These are phyloP conservation scores for Heterotilapia buettikoferi DNA, from an alignment of 2,113 vertebrate species.

Conservation along the genomic window DNA sequence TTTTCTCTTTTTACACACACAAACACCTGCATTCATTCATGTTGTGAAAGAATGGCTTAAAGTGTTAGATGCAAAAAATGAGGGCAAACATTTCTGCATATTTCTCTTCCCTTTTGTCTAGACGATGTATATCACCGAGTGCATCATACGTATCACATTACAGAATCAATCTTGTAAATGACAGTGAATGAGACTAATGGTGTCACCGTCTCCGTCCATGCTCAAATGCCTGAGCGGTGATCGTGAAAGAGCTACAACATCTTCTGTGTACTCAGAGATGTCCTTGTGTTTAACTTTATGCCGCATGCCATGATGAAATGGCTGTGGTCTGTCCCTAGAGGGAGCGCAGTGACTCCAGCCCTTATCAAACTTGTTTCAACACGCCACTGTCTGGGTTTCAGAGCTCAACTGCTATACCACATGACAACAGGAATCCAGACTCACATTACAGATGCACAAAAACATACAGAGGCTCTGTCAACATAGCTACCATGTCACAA, in stretches of 20 bases:
- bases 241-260: neutral
- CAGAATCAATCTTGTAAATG: slow-evolving; percentile 15
- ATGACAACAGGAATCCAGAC: slow-evolving; percentile 26
- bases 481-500: neutral
- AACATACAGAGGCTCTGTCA: neutral
- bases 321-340: slow-evolving; percentile 35
- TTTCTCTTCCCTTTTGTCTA: slow-evolving; percentile 32
- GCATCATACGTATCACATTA: slow-evolving; percentile 15
- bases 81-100: neutral
- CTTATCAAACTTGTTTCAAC: slow-evolving; percentile 53
- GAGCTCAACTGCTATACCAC: slow-evolving; percentile 11
- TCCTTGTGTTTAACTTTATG: slow-evolving; percentile 12
- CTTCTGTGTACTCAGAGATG: neutral
- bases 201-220: neutral
- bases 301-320: slow-evolving; percentile 7
- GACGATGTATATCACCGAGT: slow-evolving; percentile 4
- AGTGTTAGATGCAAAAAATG: neutral
- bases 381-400: slow-evolving; percentile 31
- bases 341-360: slow-evolving; percentile 14
- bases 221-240: neutral
- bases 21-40: slow-evolving; percentile 47
- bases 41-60: neutral
- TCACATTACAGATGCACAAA: slow-evolving; percentile 15
- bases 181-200: slow-evolving; percentile 19
- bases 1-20: neutral